Evolutionary conservation across 2,888 invertebrate genomes (phyloP).

Genomic region (Platynereis dumerilii): DNA sequence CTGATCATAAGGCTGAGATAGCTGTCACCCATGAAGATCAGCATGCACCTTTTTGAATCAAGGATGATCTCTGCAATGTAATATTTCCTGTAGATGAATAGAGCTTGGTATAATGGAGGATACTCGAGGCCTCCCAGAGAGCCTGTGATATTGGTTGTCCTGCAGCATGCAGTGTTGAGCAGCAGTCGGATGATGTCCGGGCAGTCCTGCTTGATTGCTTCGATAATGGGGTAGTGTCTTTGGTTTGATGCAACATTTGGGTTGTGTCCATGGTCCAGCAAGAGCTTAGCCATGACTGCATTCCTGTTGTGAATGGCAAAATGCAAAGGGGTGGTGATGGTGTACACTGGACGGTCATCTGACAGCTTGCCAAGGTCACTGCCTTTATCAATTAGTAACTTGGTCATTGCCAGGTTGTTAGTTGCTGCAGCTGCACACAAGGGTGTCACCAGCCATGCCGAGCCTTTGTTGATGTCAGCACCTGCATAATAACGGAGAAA

Average conservation of each 20-base stretch:
- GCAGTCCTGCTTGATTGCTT: conserved; percentile 8
- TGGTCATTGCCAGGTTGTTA: conserved; percentile 7
- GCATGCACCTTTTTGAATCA: conserved; percentile 3
- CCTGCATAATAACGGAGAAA: conserved; percentile 7
- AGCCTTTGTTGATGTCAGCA: conserved; percentile 11
- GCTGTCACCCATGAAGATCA: conserved; percentile 8
- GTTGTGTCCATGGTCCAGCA: conserved; percentile 16
- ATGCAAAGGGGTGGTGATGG: conserved; percentile 19
- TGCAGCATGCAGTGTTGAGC: background rate
- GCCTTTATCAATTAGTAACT: conserved; percentile 8
- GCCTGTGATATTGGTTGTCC: background rate
- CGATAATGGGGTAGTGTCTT: conserved; percentile 13
- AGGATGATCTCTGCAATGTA: conserved; percentile 6
- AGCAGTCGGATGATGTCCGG: conserved; percentile 1
- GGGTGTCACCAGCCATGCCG: conserved; percentile 12
- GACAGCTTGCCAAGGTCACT: conserved; percentile 14
- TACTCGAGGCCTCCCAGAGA: conserved; percentile 5
- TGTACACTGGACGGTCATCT: conserved; percentile 15
- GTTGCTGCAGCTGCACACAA: conserved; percentile 18
- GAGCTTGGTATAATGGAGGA: conserved; percentile 19
- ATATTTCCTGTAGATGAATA: conserved; percentile 9
- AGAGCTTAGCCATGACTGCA: conserved; percentile 10
- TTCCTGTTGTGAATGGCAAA: conserved; percentile 15
- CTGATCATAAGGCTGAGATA: conserved; percentile 15
- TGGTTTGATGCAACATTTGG: conserved; percentile 16